Base-by-base conservation (phyloP, 2,888 invertebrate species). In the Tetragonisca angustula region DNA sequence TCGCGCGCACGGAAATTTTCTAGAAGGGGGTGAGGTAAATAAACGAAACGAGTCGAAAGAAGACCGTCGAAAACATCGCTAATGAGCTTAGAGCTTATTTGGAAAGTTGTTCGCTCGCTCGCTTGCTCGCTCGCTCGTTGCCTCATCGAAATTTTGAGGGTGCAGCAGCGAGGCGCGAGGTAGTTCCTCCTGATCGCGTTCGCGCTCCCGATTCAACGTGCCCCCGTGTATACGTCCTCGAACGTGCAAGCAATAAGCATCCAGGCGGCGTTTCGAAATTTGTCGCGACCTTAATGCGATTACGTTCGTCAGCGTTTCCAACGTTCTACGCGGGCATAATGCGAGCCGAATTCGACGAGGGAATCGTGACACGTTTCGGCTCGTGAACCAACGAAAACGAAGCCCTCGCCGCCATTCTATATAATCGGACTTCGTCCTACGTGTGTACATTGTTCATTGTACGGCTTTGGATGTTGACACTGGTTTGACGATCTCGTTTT, bases 271-370 rank as follows among this genome's bases (percentile, higher is more conserved):
- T 68, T 43, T 43, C 67, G 84, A 84, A 87, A 87, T 87, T 87
- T 87, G 86, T 89, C 85, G 84, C 85, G 77, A 79, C 84, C 79
- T 86, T 89, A 89, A 89, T 89, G 76, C 84, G 85, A 84, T 85
- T 85, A 84, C 67, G 85, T 76, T 85, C 85, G 81, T 85, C 84
- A 81, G 81, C 81, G 84, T 78, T 84, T 75, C 52, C 85, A 62
- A 43, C 76, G 80, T 79, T 76, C 52, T 36, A 17, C 72, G 36
- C 36, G 70, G 61, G 70, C 79, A 89, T 89, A 88, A 89, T 89
- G 69, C 81, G 70, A 69, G 72, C 71, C 81, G 85, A 88, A 89
- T 85, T 82, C 77, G 89, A 79, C 84, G 79, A 36, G 73, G 73
- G 54, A 62, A 24, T 21, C 21, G 32, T 56, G 49, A 24, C 61